A percentile compares a stretch with the other conserved stretches of the same genome.
Evolutionary conservation across 2,888 invertebrate species (phyloP).

Genomic region (Spilosoma lubricipeda): DNA sequence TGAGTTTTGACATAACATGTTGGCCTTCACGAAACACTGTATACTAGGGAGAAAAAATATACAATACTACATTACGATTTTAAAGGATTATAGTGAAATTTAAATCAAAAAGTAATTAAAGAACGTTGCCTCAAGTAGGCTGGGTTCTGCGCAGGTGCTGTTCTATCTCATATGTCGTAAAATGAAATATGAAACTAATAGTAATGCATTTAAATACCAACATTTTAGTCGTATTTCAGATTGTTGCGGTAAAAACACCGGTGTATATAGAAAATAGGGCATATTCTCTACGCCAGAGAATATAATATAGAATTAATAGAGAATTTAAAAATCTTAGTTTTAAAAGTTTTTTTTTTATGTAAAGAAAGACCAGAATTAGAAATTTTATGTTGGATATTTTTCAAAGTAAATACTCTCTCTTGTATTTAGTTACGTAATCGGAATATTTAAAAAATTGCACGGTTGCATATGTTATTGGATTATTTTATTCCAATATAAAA

Average conservation of each 20-base stretch:
- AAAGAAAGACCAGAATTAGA: no score
- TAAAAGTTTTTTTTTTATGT: no score
- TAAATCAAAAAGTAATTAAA: not conserved
- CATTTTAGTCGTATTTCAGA: no score
- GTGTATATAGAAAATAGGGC: no score
- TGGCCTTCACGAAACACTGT: not conserved
- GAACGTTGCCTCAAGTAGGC: not conserved
- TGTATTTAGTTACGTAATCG: not conserved
- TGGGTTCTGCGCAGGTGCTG: not conserved
- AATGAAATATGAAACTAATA: not conserved
- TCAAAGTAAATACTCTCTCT: not conserved
- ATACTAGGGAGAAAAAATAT: not conserved
- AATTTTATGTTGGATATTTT: not conserved
- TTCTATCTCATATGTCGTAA: not conserved
- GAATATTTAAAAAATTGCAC: constrained; percentile 15
- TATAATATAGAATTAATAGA: no score
- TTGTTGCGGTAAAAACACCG: no score
- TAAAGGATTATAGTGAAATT: not conserved
- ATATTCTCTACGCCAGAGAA: no score
- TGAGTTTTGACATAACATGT: not conserved
- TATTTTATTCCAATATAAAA: not conserved
- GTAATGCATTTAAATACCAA: no score
- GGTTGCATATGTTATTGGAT: not conserved
- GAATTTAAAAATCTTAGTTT: no score
- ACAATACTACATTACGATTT: not conserved